Evolutionary conservation across 2,113 vertebrate species (phyloP).

Genomic region (Lophius piscatorius): DNA sequence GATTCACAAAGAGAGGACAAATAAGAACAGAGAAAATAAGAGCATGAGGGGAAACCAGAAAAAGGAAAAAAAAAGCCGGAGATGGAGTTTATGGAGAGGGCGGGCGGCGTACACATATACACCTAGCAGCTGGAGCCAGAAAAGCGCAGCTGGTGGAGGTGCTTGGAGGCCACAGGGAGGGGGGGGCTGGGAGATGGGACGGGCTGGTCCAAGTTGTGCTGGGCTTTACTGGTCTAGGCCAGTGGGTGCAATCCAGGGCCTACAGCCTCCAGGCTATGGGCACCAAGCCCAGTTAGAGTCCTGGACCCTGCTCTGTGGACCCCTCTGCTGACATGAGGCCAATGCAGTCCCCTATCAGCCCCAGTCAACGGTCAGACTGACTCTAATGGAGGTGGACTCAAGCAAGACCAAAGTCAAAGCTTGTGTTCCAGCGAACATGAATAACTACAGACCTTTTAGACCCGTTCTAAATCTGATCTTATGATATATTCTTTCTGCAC

Average conservation of each 20-base stretch:
- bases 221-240: slow-evolving; percentile 63
- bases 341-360: slow-evolving; percentile 74
- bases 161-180: slow-evolving; percentile 69
- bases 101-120: slow-evolving; percentile 49
- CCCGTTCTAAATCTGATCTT: neutral
- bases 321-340: slow-evolving; percentile 75
- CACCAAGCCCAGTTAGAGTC: slow-evolving; percentile 72
- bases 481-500: too few relatives aligned
- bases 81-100: slow-evolving; percentile 72
- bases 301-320: slow-evolving; percentile 77
- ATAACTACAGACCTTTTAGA: neutral
- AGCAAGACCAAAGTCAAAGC: slow-evolving; percentile 55
- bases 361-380: slow-evolving; percentile 66
- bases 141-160: slow-evolving; percentile 90
- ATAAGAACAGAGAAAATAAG: slow-evolving; percentile 28
- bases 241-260: slow-evolving; percentile 65
- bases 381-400: slow-evolving; percentile 54
- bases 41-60: slow-evolving; percentile 19
- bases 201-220: slow-evolving; percentile 58
- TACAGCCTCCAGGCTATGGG: slow-evolving; percentile 73
- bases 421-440: slow-evolving; percentile 11
- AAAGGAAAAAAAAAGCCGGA: slow-evolving; percentile 61
- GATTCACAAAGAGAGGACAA: slow-evolving; percentile 51
- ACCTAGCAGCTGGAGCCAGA: slow-evolving; percentile 89
- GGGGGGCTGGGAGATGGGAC: slow-evolving; percentile 56